Percentiles rank a stretch among this genome's conserved stretches.
Evolutionary conservation across 2,888 invertebrate genomes (phyloP).

Genomic region (Incurvaria masculella): DNA sequence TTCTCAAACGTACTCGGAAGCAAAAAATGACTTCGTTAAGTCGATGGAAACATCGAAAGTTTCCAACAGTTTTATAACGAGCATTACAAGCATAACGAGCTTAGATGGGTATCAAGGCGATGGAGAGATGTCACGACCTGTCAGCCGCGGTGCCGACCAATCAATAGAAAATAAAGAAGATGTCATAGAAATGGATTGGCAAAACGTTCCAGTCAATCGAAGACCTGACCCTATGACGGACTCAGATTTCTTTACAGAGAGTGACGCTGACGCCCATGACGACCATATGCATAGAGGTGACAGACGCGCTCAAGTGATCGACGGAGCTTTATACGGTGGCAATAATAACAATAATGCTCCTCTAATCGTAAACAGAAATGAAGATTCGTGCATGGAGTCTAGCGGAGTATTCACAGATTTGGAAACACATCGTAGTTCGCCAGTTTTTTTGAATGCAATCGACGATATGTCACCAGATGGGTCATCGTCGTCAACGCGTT

Average conservation of each 20-base stretch:
- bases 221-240: slow-evolving; percentile 86
- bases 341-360: slow-evolving; percentile 54
- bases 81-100: slow-evolving; percentile 88
- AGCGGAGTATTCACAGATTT: slow-evolving; percentile 87
- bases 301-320: slow-evolving; percentile 79
- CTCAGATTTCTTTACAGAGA: slow-evolving; percentile 88
- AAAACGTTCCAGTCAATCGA: slow-evolving; percentile 61
- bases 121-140: slow-evolving; percentile 85
- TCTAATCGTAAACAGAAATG: slow-evolving; percentile 55
- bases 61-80: slow-evolving; percentile 76
- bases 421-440: slow-evolving; percentile 61
- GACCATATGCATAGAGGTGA: slow-evolving; percentile 69
- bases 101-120: slow-evolving; percentile 93
- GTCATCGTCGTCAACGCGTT: slow-evolving; percentile 53
- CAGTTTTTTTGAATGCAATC: slow-evolving; percentile 54
- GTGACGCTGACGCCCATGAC: slow-evolving; percentile 83
- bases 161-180: slow-evolving; percentile 58
- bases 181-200: slow-evolving; percentile 54
- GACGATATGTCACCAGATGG: slow-evolving; percentile 69
- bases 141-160: slow-evolving; percentile 76
- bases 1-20: slow-evolving; percentile 54
- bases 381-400: slow-evolving; percentile 84
- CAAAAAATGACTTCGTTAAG: slow-evolving; percentile 59
- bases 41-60: slow-evolving; percentile 63
- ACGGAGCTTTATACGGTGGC: slow-evolving; percentile 84